Conservation (phyloP, 2,888 invertebrate species). For the Eilema depressum region DNA sequence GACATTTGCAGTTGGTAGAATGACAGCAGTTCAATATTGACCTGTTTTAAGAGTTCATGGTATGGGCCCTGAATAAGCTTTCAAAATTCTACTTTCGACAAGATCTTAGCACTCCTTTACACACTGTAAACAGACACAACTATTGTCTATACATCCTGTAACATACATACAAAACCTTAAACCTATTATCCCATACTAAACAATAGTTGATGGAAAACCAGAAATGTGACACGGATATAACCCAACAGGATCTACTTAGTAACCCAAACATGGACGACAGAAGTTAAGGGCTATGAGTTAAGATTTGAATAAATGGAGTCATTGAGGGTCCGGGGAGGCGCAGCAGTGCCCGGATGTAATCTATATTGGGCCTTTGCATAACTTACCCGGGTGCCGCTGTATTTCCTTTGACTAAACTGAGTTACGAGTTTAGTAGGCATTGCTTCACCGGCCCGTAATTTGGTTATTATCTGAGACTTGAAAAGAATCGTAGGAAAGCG, state of each 20-base stretch:
- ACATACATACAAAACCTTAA: background rate
- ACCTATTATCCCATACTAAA: background rate
- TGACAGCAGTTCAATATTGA: no score
- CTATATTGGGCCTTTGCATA: constrained; percentile 35
- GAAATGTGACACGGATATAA: constrained; percentile 3
- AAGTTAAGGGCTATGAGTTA: constrained; percentile 37
- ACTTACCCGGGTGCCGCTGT: constrained; percentile 18
- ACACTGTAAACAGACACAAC: no score
- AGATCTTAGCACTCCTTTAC: no score
- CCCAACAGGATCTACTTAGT: constrained; percentile 16
- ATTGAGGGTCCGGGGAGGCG: constrained; percentile 28
- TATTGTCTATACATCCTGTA: no score
- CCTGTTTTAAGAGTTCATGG: no score
- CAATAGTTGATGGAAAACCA: background rate
- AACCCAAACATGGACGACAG: constrained; percentile 26
- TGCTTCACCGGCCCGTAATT: constrained; percentile 7
- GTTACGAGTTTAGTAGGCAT: constrained; percentile 18
- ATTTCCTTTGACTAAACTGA: constrained; percentile 25
- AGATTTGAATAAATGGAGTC: constrained; percentile 57
- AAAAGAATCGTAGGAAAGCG: background rate
- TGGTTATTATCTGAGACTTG: background rate
- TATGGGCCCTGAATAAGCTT: no score
- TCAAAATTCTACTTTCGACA: no score
- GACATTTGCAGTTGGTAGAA: no score
- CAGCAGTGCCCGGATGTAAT: constrained; percentile 33